Evolutionary conservation across 2,113 vertebrate genomes (phyloP).

Genomic region (Platichthys stellatus): DNA sequence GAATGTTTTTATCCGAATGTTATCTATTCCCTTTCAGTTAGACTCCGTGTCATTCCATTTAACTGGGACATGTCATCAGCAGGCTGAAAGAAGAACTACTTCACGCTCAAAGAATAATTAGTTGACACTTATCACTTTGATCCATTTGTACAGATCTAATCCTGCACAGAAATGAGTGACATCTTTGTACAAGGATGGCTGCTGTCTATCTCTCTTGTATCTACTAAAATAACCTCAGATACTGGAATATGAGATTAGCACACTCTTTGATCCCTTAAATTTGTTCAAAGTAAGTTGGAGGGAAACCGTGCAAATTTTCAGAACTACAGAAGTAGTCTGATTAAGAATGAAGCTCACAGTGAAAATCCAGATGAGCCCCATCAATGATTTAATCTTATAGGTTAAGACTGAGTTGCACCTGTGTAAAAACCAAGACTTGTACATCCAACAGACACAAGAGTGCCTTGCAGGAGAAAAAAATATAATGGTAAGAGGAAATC

Average conservation of each 20-base stretch:
- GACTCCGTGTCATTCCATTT: slow-evolving; percentile 22
- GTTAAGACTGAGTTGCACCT: background rate
- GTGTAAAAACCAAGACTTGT: background rate
- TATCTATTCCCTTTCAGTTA: slow-evolving; percentile 9
- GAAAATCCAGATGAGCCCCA: background rate
- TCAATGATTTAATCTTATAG: background rate
- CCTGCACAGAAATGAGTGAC: slow-evolving; percentile 31
- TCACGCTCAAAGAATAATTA: slow-evolving; percentile 56
- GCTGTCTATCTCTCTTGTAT: slow-evolving; percentile 44
- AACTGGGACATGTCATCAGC: slow-evolving; percentile 52
- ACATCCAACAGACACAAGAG: background rate
- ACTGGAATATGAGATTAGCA: slow-evolving; percentile 49
- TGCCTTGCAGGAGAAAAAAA: too few species aligned
- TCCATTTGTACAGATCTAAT: slow-evolving; percentile 57
- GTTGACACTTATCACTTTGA: slow-evolving; percentile 50
- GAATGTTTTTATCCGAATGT: slow-evolving; percentile 32
- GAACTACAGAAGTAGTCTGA: background rate
- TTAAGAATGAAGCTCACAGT: slow-evolving; percentile 14
- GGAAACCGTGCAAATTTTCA: slow-evolving; percentile 23
- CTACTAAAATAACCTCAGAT: slow-evolving; percentile 51
- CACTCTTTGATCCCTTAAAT: slow-evolving; percentile 57
- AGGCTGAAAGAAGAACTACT: slow-evolving; percentile 29
- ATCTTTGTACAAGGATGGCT: slow-evolving; percentile 21
- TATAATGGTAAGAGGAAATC: background rate
- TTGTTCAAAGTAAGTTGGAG: slow-evolving; percentile 52